These are phyloP conservation scores for Calameuta idolon DNA, from an alignment of 2,888 invertebrate genomes.

Conservation along the genomic window DNA sequence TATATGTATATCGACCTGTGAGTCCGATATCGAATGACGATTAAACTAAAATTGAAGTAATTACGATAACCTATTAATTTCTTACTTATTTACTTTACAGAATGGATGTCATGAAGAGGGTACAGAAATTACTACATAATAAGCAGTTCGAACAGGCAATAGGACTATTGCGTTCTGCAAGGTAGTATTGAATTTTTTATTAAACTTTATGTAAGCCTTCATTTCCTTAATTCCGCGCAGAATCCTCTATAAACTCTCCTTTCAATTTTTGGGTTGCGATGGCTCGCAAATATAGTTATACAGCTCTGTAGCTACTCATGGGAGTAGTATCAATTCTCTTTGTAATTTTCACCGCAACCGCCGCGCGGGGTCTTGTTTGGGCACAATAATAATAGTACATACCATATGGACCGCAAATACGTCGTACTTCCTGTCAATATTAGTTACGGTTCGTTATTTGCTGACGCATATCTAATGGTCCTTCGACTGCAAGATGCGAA, in stretches of 20 bases:
- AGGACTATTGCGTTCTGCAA: constrained; percentile 83
- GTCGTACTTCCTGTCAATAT: neutral
- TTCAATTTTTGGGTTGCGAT: neutral
- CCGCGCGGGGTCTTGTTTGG: neutral
- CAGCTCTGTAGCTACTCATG: neutral
- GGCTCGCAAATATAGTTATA: neutral
- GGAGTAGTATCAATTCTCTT: neutral
- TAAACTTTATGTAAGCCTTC: neutral
- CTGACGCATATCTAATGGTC: neutral
- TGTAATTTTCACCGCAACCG: neutral
- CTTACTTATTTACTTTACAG: constrained; percentile 66
- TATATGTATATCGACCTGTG: too few relatives aligned
- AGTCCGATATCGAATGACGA: too few relatives aligned
- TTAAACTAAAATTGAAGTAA: constrained; percentile 21
- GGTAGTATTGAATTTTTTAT: constrained; percentile 65
- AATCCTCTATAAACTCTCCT: neutral
- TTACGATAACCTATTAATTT: constrained; percentile 15
- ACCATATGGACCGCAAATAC: neutral
- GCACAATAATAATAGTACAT: neutral
- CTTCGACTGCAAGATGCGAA: neutral
- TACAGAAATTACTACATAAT: constrained; percentile 82
- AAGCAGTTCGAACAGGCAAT: constrained; percentile 82
- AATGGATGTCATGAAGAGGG: constrained; percentile 86
- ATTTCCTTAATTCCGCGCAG: neutral
- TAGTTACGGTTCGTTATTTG: constrained; percentile 5